Evolutionary conservation across 2,888 invertebrate genomes (phyloP), one percentile per base, ranked within the genome.

Genomic region (Zootermopsis nevadensis): DNA sequence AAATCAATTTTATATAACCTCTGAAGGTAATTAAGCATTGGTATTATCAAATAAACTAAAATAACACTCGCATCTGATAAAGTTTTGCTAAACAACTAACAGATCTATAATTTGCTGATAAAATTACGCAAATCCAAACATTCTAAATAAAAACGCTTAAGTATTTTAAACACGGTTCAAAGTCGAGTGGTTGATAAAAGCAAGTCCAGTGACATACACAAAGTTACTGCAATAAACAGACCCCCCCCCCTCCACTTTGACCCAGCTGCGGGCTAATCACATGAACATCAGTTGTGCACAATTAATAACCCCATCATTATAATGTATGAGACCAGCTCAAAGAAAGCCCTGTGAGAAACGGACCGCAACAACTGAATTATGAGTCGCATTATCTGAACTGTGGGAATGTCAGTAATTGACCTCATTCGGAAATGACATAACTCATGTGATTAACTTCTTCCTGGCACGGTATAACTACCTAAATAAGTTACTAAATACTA

Each of bases 271-370:
- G 27, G 27, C 60, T 60, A 60, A 60, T 60, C 60, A 27, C 27
- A 60, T 60, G n/a, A 27, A 27, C 60, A 60, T 60, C 60, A 60
- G 12, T 60, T 60, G 60, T 60, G 60, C 60, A 27, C 60, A 60
- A 55, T 60, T 60, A 60, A 60, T 27, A 27, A 60, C 3, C 27
- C 60, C n/a, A n/a, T 60, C 60, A 60, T 27, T 10, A 60, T 60
- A 60, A 60, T 60, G 60, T 60, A 60, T n/a, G 60, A n/a, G 60
- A 48, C 12, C 27, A 27, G 60, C 27, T 60, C 60, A 60, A 60
- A 60, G 60, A 60, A 60, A 60, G 27, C 60, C 60, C 24, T 60
- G 60, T 60, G 60, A 60, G 60, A 60, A 60, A 60, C 27, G 27
- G 60, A 4, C 27, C 12, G 60, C 60, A 60, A 60, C 60, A 60